Conservation (phyloP, 1,140 invertebrate genomes). For the Solenopsis invicta region DNA sequence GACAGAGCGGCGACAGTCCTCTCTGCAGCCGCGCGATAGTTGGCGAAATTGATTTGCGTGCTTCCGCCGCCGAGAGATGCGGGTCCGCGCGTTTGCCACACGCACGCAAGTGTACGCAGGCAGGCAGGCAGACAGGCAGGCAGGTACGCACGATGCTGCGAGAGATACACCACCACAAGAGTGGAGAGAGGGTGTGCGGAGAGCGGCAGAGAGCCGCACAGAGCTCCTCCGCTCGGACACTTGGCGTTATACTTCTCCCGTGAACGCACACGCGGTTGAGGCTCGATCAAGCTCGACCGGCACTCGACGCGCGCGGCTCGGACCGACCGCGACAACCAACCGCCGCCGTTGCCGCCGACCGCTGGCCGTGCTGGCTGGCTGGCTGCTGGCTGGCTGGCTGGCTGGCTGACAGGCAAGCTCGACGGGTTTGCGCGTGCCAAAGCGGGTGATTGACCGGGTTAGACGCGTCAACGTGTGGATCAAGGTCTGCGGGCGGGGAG, state of each 20-base stretch:
- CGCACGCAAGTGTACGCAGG: not conserved
- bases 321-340: too few relatives aligned
- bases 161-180: not conserved
- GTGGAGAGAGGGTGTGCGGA: too few relatives aligned
- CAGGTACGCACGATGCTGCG: not conserved
- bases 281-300: slow-evolving; percentile 38
- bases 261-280: slow-evolving; percentile 43
- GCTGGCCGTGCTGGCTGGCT: too few relatives aligned
- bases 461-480: slow-evolving; percentile 61
- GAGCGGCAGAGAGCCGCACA: not conserved
- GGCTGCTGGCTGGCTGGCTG: too few relatives aligned
- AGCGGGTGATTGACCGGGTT: slow-evolving; percentile 61
- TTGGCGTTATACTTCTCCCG: too few relatives aligned
- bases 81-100: not conserved
- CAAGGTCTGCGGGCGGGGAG: slow-evolving; percentile 24
- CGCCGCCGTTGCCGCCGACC: slow-evolving; percentile 45
- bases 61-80: not conserved
- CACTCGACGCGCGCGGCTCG: too few relatives aligned
- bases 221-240: not conserved
- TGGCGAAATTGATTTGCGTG: slow-evolving; percentile 21
- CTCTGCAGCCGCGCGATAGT: not conserved
- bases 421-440: slow-evolving; percentile 56
- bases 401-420: slow-evolving; percentile 34
- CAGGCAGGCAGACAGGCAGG: not conserved
- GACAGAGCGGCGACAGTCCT: not conserved